Base-by-base conservation (phyloP, 2,797 vertebrate genomes). In the Rachycentron canadum region DNA sequence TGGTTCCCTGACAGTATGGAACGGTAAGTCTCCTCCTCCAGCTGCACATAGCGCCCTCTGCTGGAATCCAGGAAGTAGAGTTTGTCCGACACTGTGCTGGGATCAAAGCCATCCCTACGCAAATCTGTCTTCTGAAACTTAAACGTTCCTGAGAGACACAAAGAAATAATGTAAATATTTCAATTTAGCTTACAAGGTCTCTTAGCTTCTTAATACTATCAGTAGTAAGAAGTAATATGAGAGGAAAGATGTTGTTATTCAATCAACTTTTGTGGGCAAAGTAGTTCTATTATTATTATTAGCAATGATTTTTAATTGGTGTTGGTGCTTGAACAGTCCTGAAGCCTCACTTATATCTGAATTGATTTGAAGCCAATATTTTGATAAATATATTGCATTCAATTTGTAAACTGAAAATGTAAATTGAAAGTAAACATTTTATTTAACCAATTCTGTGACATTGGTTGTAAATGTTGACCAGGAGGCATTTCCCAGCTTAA, bases 51-150 rank as follows among this genome's bases (percentile, higher is more conserved):
- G 83, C 83, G 82, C 87, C 97, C 95, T 93, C 96, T 96, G 85
- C 93, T 96, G 89, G 95, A 90, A 78, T 99, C 96, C 95, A 99
- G 93, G 91, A 97, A 97, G 91, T 95, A 99, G 72, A 99, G 93
- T 76, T 88, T 95, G 93, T 99, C 98, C 34, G 96, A 96, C 80
- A 99, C 94, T 0, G 87, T 11, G 0, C 66, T 2, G 0, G 96
- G 97, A 84, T 99, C 87, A 3, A 98, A 99, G 67, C 96, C 95
- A 4, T 99, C 96, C 76, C 96, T 96, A 23, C 97, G 95, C 91
- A 99, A 87, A 1, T 98, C 97, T 4, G 90, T 94, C 94, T 99
- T 99, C 95, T 98, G 98, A 91, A 98, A 98, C 90, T 99, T 99
- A 86, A 96, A 99, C 19, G 98, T 99, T 82, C 97, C 98, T 99